Conservation (phyloP, 2,888 invertebrate genomes). For the Strigamia transsilvanica region DNA sequence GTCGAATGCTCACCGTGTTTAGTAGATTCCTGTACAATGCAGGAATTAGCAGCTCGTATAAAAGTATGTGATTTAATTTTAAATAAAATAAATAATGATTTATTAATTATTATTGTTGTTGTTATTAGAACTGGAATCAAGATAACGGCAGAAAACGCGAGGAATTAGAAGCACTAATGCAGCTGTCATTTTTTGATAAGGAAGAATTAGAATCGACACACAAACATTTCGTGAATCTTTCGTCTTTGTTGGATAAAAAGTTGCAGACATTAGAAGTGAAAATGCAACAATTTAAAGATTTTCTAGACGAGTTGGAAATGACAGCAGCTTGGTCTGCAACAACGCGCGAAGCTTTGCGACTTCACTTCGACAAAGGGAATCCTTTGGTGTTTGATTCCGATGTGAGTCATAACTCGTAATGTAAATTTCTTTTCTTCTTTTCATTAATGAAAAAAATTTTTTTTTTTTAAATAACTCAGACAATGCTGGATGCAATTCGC, state of each 20-base stretch:
- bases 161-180: not conserved
- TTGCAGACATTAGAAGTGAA: constrained; percentile 35
- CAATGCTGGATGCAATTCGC: constrained; percentile 46
- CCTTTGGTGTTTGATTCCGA: constrained; percentile 48
- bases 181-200: not conserved
- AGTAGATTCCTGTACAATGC: constrained; percentile 2
- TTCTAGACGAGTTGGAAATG: constrained; percentile 52
- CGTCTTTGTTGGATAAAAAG: not conserved
- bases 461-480: constrained; percentile 22
- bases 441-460: constrained; percentile 19
- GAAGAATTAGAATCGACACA: not conserved
- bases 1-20: not conserved
- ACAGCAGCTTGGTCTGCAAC: constrained; percentile 51
- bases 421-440: not conserved
- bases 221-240: not conserved
- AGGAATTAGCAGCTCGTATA: not conserved
- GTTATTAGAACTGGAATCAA: not conserved
- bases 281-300: constrained; percentile 42
- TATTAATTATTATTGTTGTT: not conserved
- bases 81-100: not conserved
- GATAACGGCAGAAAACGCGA: not conserved
- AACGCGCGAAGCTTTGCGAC: constrained; percentile 39
- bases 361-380: constrained; percentile 28
- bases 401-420: not conserved
- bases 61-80: not conserved